Base-by-base conservation (phyloP, 1,140 invertebrate species). In the Andricus grossulariae region DNA sequence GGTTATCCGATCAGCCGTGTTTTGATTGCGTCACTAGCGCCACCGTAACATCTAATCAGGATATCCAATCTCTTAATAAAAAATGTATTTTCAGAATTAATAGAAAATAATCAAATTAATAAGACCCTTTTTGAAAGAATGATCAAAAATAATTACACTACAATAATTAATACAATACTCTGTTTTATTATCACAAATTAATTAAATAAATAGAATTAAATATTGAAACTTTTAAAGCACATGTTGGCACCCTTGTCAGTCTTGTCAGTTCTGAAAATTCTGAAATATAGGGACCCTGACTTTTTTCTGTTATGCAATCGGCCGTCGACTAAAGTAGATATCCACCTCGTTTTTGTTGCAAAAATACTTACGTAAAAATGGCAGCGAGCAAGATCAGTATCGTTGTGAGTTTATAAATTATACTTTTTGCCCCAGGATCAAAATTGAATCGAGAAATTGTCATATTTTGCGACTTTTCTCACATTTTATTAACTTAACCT, bases 301-400 rank as follows among this genome's bases (percentile, higher is more conserved):
- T 76, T 70, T 51, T 70, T 72, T 57, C 51, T 76, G 73, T 81
- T 81, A 81, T 73, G 72, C 71, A 81, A 81, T 57, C 55, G 15
- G 13, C 32, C 52, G 55, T 66, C n/a, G 25, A 54, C 18, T 39
- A 66, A 66, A 66, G 25, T 66, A 66, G 39, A 45, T 66, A 39
- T 66, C 13, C 13, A 32, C 25, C 13, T 66, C 25, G 39, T 66
- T 66, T 75, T 52, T 71, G 21, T 70, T 52, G 74, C 52, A 52
- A 52, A 71, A 75, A 71, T 18, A 51, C 51, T 52, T 75, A 51
- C 10, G 71, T 75, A 70, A 80, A 84, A 77, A 86, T 86, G 85
- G 81, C 85, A 74, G 49, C 84, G 10, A 84, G 75, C 71, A 82
- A 75, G 77, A 80, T 86, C 16, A 84, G 80, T 60, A 74, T 86